phyloP scores from a whole-genome alignment of 2,888 invertebrate species.

The Oscheius sp. region DNA sequence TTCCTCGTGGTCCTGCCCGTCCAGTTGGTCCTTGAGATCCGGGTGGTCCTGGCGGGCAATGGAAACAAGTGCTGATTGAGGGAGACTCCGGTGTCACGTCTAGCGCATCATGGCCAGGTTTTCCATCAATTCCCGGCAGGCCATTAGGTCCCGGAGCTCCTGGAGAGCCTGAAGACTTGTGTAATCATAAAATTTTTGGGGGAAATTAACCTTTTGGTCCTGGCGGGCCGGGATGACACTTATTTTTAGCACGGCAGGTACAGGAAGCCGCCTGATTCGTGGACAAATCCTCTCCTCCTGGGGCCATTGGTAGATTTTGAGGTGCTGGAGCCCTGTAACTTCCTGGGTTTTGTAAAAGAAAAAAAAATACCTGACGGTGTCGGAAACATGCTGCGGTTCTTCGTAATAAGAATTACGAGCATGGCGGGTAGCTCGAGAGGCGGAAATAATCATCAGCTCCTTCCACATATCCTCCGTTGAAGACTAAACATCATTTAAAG shows the following conservation, averaged over 20 bases:
- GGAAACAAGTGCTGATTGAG: slow-evolving; percentile 44
- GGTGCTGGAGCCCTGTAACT: slow-evolving; percentile 41
- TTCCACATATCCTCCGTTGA: slow-evolving; percentile 49
- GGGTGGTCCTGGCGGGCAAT: slow-evolving; percentile 54
- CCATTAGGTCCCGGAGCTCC: slow-evolving; percentile 56
- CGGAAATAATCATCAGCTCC: slow-evolving; percentile 47
- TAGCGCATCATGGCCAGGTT: slow-evolving; percentile 49
- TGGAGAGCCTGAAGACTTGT: slow-evolving; percentile 29
- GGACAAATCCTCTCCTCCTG: slow-evolving; percentile 41
- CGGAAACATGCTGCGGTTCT: background rate
- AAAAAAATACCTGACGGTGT: background rate
- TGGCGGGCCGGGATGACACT: slow-evolving; percentile 54
- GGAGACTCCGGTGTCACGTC: slow-evolving; percentile 51
- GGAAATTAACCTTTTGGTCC: slow-evolving; percentile 45
- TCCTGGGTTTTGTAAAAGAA: background rate
- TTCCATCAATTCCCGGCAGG: slow-evolving; percentile 54
- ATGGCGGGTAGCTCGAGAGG: slow-evolving; percentile 30
- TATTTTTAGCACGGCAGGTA: slow-evolving; percentile 50
- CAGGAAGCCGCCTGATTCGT: slow-evolving; percentile 39
- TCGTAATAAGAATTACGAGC: background rate
- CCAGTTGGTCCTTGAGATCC: slow-evolving; percentile 57
- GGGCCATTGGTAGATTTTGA: slow-evolving; percentile 40
- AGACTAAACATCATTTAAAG: background rate
- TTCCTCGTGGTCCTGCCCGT: slow-evolving; percentile 52
- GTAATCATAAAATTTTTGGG: background rate